Conservation (phyloP, 2,888 invertebrate species). For the Strigamia maritima region DNA sequence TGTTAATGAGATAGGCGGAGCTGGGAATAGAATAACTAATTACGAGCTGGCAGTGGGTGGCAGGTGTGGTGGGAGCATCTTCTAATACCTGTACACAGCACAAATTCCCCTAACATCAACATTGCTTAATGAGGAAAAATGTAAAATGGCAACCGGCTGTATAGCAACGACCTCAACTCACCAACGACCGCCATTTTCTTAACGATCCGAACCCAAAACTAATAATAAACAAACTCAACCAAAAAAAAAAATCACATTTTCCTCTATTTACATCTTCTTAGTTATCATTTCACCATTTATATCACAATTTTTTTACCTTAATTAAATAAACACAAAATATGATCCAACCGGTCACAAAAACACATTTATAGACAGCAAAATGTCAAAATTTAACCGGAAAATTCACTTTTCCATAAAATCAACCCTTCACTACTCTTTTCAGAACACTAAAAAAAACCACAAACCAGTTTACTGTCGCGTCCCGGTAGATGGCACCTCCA, state of each 20-base stretch:
- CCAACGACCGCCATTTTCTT: not conserved
- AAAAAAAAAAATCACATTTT: not conserved
- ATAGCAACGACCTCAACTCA: not conserved
- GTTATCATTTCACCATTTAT: not conserved
- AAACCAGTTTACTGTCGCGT: not conserved
- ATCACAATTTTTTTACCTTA: not conserved
- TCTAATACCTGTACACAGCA: constrained; percentile 23
- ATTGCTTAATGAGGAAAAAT: constrained; percentile 23
- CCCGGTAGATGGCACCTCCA: constrained; percentile 8
- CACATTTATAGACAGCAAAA: not conserved
- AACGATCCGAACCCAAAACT: not conserved
- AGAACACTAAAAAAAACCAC: not conserved
- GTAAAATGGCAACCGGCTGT: not conserved
- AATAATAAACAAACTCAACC: not conserved
- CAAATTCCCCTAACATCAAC: constrained; percentile 14
- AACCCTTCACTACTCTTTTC: not conserved
- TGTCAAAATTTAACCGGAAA: not conserved
- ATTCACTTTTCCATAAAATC: not conserved
- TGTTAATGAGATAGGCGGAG: constrained; percentile 20
- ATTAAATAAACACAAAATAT: no score
- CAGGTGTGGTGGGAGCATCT: constrained; percentile 7
- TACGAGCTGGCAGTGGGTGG: constrained; percentile 19
- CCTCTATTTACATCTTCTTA: not conserved
- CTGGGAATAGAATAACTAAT: not conserved
- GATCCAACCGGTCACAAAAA: no score